A percentile compares a stretch with the other conserved stretches of the same genome.
Conservation (phyloP, 2,888 invertebrate genomes). For the Pachydiplax longipennis region DNA sequence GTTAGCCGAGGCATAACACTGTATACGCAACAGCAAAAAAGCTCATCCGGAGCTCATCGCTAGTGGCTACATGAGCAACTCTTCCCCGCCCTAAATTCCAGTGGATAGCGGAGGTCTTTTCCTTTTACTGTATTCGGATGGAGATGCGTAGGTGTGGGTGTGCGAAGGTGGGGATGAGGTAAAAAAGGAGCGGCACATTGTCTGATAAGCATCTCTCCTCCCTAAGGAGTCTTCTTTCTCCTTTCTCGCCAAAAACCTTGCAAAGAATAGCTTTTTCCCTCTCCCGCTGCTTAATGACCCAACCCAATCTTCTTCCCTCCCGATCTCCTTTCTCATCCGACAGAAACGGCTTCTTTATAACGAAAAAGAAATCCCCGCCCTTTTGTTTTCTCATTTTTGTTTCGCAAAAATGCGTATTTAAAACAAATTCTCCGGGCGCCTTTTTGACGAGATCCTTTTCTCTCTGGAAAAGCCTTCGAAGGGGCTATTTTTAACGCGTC, state of each 20-base stretch:
- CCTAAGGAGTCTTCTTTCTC: background rate
- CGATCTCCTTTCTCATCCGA: background rate
- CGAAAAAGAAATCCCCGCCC: background rate
- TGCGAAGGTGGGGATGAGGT: background rate
- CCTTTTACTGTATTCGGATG: background rate
- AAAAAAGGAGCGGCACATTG: background rate
- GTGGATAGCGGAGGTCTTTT: too few species aligned
- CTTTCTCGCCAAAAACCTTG: background rate
- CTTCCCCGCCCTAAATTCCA: too few species aligned
- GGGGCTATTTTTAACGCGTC: conserved; percentile 35
- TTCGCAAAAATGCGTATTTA: background rate
- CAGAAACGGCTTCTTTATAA: background rate
- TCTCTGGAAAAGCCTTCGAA: background rate
- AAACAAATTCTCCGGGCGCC: background rate
- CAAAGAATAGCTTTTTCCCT: background rate
- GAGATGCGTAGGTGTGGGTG: background rate
- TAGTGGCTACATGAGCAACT: too few species aligned
- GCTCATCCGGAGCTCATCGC: too few species aligned
- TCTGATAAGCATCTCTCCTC: conserved; percentile 8
- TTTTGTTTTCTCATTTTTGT: conserved; percentile 10
- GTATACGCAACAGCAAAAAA: too few species aligned
- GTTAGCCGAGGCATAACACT: too few species aligned
- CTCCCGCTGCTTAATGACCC: background rate
- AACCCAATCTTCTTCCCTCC: background rate
- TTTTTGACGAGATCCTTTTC: background rate